These are phyloP conservation scores for Callospermophilus lateralis DNA, from an alignment of 2,113 vertebrate species.

Conservation along the genomic window DNA sequence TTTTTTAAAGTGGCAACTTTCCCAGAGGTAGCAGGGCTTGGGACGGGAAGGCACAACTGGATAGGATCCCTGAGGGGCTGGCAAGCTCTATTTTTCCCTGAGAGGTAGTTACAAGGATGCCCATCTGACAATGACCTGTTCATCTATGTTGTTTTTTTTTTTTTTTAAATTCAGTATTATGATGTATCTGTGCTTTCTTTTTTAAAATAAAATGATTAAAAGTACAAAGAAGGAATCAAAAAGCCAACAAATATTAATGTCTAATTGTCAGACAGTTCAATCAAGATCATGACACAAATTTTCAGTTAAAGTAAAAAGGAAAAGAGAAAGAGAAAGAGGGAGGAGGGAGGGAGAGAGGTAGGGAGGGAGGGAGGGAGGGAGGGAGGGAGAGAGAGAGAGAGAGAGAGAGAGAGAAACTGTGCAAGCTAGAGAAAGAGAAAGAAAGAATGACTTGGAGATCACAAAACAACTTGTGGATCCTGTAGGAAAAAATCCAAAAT, in stretches of 20 bases:
- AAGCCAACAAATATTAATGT: neutral
- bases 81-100: neutral
- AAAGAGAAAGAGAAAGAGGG: neutral
- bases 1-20: neutral
- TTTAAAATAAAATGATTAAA: slow-evolving; percentile 37
- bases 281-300: neutral
- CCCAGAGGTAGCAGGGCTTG: neutral
- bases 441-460: neutral
- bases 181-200: slow-evolving; percentile 9
- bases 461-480: slow-evolving; percentile 5
- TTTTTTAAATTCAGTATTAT: neutral
- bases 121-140: neutral
- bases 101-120: neutral
- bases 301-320: neutral
- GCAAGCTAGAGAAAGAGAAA: too few species aligned
- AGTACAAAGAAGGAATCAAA: slow-evolving; percentile 19
- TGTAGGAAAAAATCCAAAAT: neutral
- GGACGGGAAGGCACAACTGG: too few species aligned
- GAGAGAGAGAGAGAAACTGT: too few species aligned
- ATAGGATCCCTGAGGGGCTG: too few species aligned
- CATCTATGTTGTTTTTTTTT: neutral
- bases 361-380: too few species aligned
- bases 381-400: too few species aligned
- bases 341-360: too few species aligned
- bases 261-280: neutral